phyloP scores from a whole-genome alignment of 2,888 invertebrate species.

The Hirtodrosophila alboralis region DNA sequence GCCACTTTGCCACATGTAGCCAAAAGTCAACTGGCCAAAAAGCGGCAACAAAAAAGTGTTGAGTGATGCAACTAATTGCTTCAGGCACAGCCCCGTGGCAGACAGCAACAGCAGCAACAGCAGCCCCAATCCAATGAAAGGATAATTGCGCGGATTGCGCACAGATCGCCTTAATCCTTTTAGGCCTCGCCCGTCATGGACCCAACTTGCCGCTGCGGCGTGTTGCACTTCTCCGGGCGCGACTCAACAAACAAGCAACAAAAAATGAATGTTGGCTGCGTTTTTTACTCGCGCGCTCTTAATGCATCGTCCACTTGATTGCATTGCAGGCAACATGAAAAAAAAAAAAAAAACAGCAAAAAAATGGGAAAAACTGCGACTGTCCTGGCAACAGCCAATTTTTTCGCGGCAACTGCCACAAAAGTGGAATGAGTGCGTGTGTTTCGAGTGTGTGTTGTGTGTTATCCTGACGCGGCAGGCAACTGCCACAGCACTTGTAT shows the following conservation, averaged over 20 bases:
- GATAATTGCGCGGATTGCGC: conserved; percentile 80
- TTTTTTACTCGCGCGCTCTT: conserved; percentile 38
- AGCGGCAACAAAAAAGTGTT: conserved; percentile 59
- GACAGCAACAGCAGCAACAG: conserved; percentile 13
- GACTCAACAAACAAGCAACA: conserved; percentile 46
- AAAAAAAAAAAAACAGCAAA: conserved; percentile 10
- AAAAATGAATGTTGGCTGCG: conserved; percentile 16
- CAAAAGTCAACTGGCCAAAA: conserved; percentile 73
- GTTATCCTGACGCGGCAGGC: conserved; percentile 54
- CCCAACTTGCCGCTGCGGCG: conserved; percentile 12
- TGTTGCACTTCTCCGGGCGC: conserved; percentile 38
- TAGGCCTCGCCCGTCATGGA: conserved; percentile 59
- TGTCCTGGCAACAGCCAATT: conserved; percentile 56
- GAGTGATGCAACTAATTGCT: conserved; percentile 80
- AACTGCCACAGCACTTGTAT: conserved; percentile 35
- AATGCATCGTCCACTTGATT: conserved; percentile 75
- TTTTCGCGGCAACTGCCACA: conserved; percentile 59
- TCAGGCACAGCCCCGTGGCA: conserved; percentile 42
- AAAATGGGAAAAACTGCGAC: conserved; percentile 21
- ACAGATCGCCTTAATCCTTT: conserved; percentile 81
- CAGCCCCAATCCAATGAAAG: conserved; percentile 65
- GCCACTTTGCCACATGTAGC: conserved; percentile 49
- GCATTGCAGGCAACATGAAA: conserved; percentile 55
- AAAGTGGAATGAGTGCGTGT: conserved; percentile 10
- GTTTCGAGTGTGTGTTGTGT: conserved; percentile 20